Base-by-base conservation (phyloP, 2,888 invertebrate species). In the Scrobipalpa costella region DNA sequence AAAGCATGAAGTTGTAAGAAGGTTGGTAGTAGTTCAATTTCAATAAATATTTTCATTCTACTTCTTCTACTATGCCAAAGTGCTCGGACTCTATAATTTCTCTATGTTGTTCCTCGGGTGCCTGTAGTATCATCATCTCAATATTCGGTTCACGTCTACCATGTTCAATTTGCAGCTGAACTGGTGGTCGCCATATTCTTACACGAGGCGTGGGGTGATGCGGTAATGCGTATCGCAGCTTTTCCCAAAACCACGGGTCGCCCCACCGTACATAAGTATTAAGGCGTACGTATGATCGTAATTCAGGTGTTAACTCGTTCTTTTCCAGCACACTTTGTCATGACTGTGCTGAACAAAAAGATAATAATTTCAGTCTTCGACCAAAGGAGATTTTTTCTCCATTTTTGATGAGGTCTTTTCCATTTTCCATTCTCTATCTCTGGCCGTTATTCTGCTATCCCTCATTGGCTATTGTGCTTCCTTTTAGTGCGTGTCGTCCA, bases 231-330 rank as follows among this genome's bases (percentile, higher is more conserved):
- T 95, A 95, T 21, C 93, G 88, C 21, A 97, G 80, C 73, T 95
- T 95, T 49, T 95, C 93, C 95, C 96, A 96, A 78, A 97, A 97
- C 93, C 94, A 94, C 0, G 94, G 94, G 73, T 96, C 96, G 0
- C 94, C 95, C 95, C 95, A 96, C 69, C 95, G 94, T 0, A 97
- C 90, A 70, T 96, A 97, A 0, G 96, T 97, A 73, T 96, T 96
- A 78, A 94, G 95, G 52, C 93, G 92, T 7, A 97, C 84, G 75
- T 96, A 96, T 0, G 73, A 69, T 0, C 93, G 92, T 69, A 94
- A 92, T 15, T 96, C 77, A 0, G 71, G 68, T 0, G 75, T 71
- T 0, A 73, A 44, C 0, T 68, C 86, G 0, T 70, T 66, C 68
- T 95, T 94, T 17, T 95, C 81, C 27, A 91, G 79, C 0, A 93